Evolutionary conservation across 2,888 invertebrate species (phyloP), one percentile per base, ranked within the genome.

Genomic region (Metopia argyrocephala): DNA sequence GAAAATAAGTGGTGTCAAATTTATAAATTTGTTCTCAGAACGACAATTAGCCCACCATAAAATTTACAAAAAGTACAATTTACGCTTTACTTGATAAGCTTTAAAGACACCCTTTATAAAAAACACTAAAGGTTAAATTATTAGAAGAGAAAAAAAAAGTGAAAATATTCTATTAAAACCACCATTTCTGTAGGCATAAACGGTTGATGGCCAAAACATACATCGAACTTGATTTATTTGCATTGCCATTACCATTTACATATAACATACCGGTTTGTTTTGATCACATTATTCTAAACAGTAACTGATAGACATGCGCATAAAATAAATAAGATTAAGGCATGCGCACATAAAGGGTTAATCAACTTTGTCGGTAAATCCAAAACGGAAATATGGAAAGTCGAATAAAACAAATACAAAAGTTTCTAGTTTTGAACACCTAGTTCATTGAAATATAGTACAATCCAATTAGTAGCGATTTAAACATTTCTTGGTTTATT

Each of bases 391-490:
- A 78, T 81, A 27, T 7, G 9, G 64, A 66, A 20, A 78, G 27
- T 52, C 54, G 3, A 56, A 18, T 38, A 50, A 45, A 62, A 66
- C 18, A 50, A n/a, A 64, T 50, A 71, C n/a, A 69, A 73, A 70
- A 66, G 56, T 73, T 78, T 78, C 79, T 70, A 82, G 76, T 76
- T 79, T 79, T 73, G 83, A 70, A 56, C 83, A 76, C 82, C 83
- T 83, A 85, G 84, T 80, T 78, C 75, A 78, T 84, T 81, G 74
- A 70, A 83, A 88, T 86, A 86, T 86, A 85, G 87, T 86, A 84
- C 89, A 90, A 90, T 90, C 89, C 89, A 90, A 90, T 90, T 90
- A 90, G 88, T 70, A 52, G 54, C 27, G 65, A 52, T 56, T 20
- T 73, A 59, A 74, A 66, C 25, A 65, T 56, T 65, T 81, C 70